phyloP scores from a whole-genome alignment of 2,113 vertebrate genomes.

The Zingel zingel region DNA sequence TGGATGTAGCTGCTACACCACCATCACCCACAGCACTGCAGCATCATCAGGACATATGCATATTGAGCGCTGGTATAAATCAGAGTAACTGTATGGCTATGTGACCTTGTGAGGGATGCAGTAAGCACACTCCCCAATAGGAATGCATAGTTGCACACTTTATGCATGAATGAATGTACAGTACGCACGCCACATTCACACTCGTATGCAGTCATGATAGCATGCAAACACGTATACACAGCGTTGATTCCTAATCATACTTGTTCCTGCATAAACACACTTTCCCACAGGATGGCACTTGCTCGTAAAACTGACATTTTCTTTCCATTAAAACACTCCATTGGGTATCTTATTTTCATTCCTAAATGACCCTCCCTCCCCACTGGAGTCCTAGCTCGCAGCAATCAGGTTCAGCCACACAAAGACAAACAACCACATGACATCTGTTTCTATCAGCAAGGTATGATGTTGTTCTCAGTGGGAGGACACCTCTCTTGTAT shows the following conservation, averaged over 20 bases:
- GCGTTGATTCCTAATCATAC: conserved; percentile 42
- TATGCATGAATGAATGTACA: conserved; percentile 48
- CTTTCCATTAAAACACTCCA: conserved; percentile 77
- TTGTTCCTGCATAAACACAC: conserved; percentile 63
- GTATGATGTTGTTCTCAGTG: conserved; percentile 55
- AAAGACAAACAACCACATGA: conserved; percentile 62
- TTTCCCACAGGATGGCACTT: conserved; percentile 61
- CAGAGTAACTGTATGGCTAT: conserved; percentile 66
- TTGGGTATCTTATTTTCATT: conserved; percentile 76
- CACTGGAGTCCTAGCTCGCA: conserved; percentile 52
- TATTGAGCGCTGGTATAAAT: conserved; percentile 74
- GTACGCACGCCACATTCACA: conserved; percentile 28
- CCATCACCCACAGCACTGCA: conserved; percentile 52
- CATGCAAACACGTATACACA: background rate
- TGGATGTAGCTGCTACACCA: conserved; percentile 35
- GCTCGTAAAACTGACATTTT: conserved; percentile 73
- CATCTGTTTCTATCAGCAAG: conserved; percentile 70
- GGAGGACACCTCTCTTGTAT: conserved; percentile 28
- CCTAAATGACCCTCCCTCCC: conserved; percentile 62
- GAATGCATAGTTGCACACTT: conserved; percentile 49
- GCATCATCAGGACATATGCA: conserved; percentile 76
- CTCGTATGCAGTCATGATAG: background rate
- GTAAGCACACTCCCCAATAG: conserved; percentile 42
- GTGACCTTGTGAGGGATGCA: conserved; percentile 77
- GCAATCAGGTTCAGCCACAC: conserved; percentile 58